Conservation (phyloP, 2,113 vertebrate species). For the Dasyornis broadbenti region DNA sequence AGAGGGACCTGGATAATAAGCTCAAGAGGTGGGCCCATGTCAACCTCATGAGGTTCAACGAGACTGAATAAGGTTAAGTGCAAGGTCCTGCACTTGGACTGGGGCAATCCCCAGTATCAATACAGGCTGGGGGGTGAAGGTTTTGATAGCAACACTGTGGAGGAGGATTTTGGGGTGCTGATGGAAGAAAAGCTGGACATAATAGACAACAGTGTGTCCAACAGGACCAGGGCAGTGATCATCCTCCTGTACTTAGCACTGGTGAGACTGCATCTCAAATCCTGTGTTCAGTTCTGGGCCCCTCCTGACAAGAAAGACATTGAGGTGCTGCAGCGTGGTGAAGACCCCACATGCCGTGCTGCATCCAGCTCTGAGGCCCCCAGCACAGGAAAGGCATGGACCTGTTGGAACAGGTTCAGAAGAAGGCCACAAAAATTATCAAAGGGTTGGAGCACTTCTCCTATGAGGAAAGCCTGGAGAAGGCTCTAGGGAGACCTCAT, state of each 20-base stretch:
- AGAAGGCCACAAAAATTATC: neutral
- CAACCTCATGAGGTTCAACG: neutral
- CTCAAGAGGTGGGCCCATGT: neutral
- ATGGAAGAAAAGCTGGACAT: neutral
- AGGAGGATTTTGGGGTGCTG: neutral
- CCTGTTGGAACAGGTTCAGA: neutral
- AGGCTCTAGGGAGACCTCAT: neutral
- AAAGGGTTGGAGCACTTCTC: neutral
- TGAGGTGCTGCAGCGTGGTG: neutral
- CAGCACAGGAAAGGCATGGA: neutral
- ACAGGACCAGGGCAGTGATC: neutral
- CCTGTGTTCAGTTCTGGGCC: neutral
- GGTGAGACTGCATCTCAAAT: neutral
- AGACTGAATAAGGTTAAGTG: neutral
- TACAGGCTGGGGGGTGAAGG: neutral
- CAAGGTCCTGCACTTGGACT: neutral
- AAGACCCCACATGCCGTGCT: neutral
- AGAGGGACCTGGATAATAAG: neutral
- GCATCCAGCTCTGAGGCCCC: neutral
- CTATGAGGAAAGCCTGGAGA: neutral
- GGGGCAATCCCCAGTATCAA: fast-evolving
- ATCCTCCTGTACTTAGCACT: neutral
- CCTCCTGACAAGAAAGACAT: neutral
- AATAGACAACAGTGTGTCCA: neutral
- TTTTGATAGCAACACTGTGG: neutral